Evolutionary conservation across 1,140 invertebrate species (phyloP), one percentile per base, ranked within the genome.

Genomic region (Rhizoglyphus robini): DNA sequence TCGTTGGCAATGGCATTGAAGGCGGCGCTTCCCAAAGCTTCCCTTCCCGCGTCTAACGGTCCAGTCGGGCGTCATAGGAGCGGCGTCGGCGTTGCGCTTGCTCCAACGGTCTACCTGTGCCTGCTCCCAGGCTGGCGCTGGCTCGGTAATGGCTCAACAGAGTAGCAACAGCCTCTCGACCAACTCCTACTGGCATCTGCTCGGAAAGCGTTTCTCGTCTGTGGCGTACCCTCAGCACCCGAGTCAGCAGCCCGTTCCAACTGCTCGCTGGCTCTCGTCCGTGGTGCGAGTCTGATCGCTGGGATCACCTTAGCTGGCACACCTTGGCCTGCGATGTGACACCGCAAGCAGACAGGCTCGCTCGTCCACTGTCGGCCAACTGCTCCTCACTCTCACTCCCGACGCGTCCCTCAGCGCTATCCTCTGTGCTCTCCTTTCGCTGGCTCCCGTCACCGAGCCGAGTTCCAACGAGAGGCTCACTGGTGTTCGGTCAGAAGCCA

Each of bases 131-230:
- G 36, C 23, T 54, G 31, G 51, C 23, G 51, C 20, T 54, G 51
- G 51, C 51, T 25, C 51, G 51, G 51, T 54, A 54, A 54, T 54
- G 51, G 51, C 51, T 27, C 51, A 32, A 54, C 51, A 27, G 51
- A 54, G 8, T 32, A 54, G 51, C 51, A 54, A 32, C 51, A 54
- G 51, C 51, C 36, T 41, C 8, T 41, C 36, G 36, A 18, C 36
- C 36, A 41, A 41, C 36, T 41, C 36, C 36, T 18, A 41, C 36
- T 41, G 36, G 36, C 36, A 41, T 41, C 36, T 8, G 18, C 18
- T 41, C 36, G 36, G 36, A 41, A 18, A 41, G n/a, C 36, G 36
- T 41, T n/a, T n/a, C 36, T 41, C 36, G 36, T 41, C 18, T 8
- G 36, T 41, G 18, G 36, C 18, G 18, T 41, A 41, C 36, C 36